These are phyloP conservation scores for Chymomyza caudatula DNA, from an alignment of 2,888 invertebrate genomes.

Conservation along the genomic window DNA sequence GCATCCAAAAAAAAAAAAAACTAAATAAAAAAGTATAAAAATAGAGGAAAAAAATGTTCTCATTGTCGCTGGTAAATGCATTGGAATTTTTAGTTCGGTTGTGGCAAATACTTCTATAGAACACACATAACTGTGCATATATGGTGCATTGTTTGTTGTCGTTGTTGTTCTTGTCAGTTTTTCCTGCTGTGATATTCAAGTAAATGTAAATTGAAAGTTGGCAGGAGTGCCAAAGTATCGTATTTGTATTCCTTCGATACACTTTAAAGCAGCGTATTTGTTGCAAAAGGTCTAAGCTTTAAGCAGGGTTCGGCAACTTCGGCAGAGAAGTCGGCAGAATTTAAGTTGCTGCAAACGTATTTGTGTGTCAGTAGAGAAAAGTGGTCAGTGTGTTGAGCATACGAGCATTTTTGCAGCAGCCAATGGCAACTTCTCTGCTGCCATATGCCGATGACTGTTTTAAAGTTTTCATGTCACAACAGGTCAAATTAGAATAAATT, in stretches of 20 bases:
- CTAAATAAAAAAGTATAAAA: not conserved
- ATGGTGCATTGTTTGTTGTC: conserved; percentile 24
- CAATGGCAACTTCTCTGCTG: too few species aligned
- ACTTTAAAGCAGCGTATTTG: not conserved
- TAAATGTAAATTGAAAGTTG: conserved; percentile 67
- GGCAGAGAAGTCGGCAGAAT: too few species aligned
- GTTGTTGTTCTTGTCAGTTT: conserved; percentile 12
- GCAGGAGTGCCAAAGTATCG: conserved; percentile 54
- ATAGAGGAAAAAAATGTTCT: conserved; percentile 13
- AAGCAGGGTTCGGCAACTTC: not conserved
- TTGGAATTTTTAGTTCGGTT: not conserved
- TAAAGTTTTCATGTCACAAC: too few species aligned
- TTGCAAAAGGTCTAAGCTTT: not conserved
- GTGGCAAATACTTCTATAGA: conserved; percentile 10
- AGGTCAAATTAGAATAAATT: too few species aligned
- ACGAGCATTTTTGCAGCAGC: too few species aligned
- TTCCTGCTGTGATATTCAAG: not conserved
- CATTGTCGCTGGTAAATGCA: not conserved
- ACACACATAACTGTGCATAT: not conserved
- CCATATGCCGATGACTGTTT: too few species aligned
- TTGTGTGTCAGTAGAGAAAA: too few species aligned
- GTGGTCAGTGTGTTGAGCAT: too few species aligned
- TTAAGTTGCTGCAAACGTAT: too few species aligned
- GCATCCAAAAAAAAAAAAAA: conserved; percentile 16
- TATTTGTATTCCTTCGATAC: not conserved